A percentile compares a stretch with the other conserved stretches of the same genome.
Conservation (phyloP, 2,113 vertebrate species). For the Centrocercus urophasianus region DNA sequence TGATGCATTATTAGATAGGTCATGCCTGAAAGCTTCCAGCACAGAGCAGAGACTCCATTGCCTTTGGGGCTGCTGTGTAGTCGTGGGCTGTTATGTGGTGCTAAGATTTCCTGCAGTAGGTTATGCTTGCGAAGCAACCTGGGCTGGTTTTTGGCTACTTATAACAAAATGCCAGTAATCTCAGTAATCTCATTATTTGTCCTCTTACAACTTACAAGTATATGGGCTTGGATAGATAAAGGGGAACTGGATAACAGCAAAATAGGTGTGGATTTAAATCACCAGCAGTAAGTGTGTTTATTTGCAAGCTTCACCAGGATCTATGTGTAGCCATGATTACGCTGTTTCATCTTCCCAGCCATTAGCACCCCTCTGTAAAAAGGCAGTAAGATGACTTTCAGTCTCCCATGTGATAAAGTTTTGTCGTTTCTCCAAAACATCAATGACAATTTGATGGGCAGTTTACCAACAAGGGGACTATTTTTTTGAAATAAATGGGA, state of each 20-base stretch:
- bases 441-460: accelerated
- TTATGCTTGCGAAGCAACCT: neutral
- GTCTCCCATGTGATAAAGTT: neutral
- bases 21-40: neutral
- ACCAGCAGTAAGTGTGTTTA: neutral
- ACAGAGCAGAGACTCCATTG: neutral
- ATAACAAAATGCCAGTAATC: neutral
- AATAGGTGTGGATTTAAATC: neutral
- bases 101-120: neutral
- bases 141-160: neutral
- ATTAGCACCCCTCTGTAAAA: neutral
- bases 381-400: neutral
- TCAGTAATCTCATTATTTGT: neutral
- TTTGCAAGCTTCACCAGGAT: neutral
- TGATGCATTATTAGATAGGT: neutral
- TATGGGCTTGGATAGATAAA: neutral
- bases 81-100: neutral
- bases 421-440: neutral
- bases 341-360: neutral
- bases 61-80: neutral
- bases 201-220: neutral
- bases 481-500: neutral
- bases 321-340: neutral
- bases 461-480: neutral
- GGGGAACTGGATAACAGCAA: neutral